Conservation (phyloP, 2,113 vertebrate species). For the Fulica atra region DNA sequence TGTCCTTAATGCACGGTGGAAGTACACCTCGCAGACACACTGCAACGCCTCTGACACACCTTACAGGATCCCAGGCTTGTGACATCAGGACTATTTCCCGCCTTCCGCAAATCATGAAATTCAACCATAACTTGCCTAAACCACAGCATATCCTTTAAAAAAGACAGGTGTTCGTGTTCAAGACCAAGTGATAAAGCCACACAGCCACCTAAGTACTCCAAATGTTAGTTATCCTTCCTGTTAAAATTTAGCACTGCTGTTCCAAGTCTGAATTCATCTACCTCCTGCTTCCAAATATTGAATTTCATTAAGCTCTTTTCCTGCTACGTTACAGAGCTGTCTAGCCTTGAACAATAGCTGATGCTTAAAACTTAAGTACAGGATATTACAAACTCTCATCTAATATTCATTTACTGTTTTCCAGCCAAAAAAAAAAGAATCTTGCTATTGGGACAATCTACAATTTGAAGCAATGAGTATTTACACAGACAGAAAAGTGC, state of each 20-base stretch:
- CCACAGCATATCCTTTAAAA: background rate
- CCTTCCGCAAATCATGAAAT: background rate
- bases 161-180: background rate
- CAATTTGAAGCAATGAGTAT: background rate
- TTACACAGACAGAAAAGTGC: background rate
- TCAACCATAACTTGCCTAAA: background rate
- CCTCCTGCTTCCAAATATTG: slow-evolving; percentile 51
- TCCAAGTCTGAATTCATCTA: slow-evolving; percentile 55
- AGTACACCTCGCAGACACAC: background rate
- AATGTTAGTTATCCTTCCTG: slow-evolving; percentile 5
- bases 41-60: background rate
- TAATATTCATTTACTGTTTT: slow-evolving; percentile 61
- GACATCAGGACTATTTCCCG: background rate
- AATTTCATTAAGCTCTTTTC: slow-evolving; percentile 60
- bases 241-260: background rate
- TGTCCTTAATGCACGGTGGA: background rate
- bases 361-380: slow-evolving; percentile 68
- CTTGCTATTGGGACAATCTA: background rate
- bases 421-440: slow-evolving; percentile 2
- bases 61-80: background rate
- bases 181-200: background rate
- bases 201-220: background rate
- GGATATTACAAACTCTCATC: slow-evolving; percentile 61
- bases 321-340: slow-evolving; percentile 16
- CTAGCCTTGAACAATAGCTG: slow-evolving; percentile 55